Evolutionary conservation across 2,797 vertebrate genomes (phyloP), one percentile per base, ranked within the genome.

Genomic region (Brotula barbata): DNA sequence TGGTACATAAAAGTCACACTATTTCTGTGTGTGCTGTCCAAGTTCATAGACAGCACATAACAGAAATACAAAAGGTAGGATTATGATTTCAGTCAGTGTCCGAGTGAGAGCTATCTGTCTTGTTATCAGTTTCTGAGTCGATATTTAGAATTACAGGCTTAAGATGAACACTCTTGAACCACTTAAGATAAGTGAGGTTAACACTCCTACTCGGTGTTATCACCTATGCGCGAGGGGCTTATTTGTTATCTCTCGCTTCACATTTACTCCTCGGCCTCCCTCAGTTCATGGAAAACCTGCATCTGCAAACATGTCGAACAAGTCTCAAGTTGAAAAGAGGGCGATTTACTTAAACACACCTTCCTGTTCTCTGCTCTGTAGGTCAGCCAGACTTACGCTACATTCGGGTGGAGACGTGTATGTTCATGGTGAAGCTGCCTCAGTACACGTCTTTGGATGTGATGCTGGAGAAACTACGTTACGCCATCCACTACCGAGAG

Each of bases 361-460:
- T 7, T 42, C 7, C 12, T 68, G 15, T 76, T 44, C 2, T 42
- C 14, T 53, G 11, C 42, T 58, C 64, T 58, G 2, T 78, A 98
- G 97, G 97, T 41, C 94, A 94, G 42, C 94, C 96, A 0, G 96
- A 99, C 76, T 93, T 92, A 0, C 93, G 97, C 48, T 95, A 98
- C 88, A 97, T 99, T 80, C 94, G 96, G 0, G 97, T 99, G 49
- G 97, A 98, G 86, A 99, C 97, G 21, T 98, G 97, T 77, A 98
- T 99, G 97, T 99, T 99, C 81, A 99, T 99, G 97, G 93, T 99
- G 81, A 99, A 99, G 69, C 95, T 99, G 12, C 97, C 97, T 0
- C 97, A 99, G 89, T 98, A 99, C 73, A 95, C 94, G 20, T 95
- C 96, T 0, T 82, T 98, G 76, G 96, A 98, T 5, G 94, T 92